Evolutionary conservation across 2,797 vertebrate genomes (phyloP), one percentile per base, ranked within the genome.

Genomic region (Octomys mimax): DNA sequence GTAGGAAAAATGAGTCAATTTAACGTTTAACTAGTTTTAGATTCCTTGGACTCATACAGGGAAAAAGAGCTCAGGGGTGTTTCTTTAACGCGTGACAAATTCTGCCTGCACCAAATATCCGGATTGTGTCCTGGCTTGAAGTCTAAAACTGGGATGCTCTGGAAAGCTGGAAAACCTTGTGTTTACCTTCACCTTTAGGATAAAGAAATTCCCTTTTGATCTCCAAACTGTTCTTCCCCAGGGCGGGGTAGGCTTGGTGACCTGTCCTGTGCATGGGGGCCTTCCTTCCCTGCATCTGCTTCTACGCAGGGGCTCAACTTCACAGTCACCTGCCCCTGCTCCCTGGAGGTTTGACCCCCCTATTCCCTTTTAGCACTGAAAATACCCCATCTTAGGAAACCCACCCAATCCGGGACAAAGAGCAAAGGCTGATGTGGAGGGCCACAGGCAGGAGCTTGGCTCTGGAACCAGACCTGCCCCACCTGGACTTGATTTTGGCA

Each of bases 41-140:
- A 68, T 82, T 85, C 66, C 68, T 88, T 85, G 49, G 61, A 39
- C 49, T 93, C 11, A 54, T 33, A 33, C 28, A 85, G 18, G 24
- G 61, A 78, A 73, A 46, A 86, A 87, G 85, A 87, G 2, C 10
- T 26, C 1, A 21, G 16, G 73, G 26, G n/a, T 57, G 42, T 71
- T 93, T 78, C 52, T 93, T 49, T 31, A 19, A 46, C 2, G 12
- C 75, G 42, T 64, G 66, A 57, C 22, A 14, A 52, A 36, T 49
- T 42, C 57, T 28, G 33, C 61, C 36, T n/a, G 36, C 9, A 46
- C 4, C 6, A 52, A 70, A 28, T 24, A 11, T 39, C 64, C 6
- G 13, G 22, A 31, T 22, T 24, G 28, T n/a, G 14, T 31, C 42
- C 62, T 68, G 31, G 31, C 18, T 57, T 57, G 39, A 68, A 93